These are phyloP conservation scores for Gallinago stenura DNA, from an alignment of 2,797 vertebrate species.

Conservation along the genomic window DNA sequence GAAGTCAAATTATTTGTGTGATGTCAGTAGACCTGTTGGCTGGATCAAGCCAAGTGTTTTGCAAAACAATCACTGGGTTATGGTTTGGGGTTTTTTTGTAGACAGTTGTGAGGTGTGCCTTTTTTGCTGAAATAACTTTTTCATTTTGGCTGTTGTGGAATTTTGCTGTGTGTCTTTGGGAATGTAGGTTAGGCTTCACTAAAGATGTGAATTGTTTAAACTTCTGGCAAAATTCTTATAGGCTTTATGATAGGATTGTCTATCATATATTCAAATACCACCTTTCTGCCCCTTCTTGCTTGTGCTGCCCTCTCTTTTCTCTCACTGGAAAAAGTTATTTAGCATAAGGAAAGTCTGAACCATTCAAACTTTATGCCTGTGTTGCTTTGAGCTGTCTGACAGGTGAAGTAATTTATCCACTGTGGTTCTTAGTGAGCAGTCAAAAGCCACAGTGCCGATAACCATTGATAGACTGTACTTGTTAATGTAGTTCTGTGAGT, in stretches of 20 bases:
- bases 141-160: not conserved
- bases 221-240: not conserved
- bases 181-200: not conserved
- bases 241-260: not conserved
- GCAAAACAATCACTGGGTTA: not conserved
- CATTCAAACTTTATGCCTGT: conserved; percentile 27
- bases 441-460: conserved; percentile 62
- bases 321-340: not conserved
- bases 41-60: conserved; percentile 14
- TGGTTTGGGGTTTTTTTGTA: not conserved
- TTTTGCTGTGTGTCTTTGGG: not conserved
- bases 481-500: conserved; percentile 52
- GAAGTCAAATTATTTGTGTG: conserved; percentile 18
- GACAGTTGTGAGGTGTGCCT: not conserved
- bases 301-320: not conserved
- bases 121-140: conserved; percentile 2
- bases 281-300: not conserved
- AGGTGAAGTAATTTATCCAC: conserved; percentile 62
- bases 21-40: not conserved
- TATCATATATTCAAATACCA: no score
- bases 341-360: not conserved
- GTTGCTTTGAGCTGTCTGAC: conserved; percentile 49
- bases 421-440: conserved; percentile 59
- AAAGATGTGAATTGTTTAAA: not conserved
- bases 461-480: conserved; percentile 61